Base-by-base conservation (phyloP, 1,140 invertebrate species). In the Megathymus violae region DNA sequence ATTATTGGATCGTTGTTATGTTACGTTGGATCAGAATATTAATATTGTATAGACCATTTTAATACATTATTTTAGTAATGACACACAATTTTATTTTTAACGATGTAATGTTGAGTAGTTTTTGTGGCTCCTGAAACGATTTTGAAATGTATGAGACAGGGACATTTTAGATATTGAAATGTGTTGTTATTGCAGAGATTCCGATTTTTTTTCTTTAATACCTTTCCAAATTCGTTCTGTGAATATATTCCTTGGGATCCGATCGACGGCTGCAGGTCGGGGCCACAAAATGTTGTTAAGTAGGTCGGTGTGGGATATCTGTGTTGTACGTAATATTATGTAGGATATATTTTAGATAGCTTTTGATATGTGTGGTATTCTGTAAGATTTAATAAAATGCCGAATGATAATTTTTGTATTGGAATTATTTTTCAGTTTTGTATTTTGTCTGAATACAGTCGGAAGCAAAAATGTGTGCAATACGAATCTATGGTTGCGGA, bases 21-120 rank as follows among this genome's bases (percentile, higher is more conserved):
- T 61, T 13, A 63, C 52, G 67, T 56, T 61, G 62, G 60, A 58
- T 62, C 41, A 56, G 64, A 60, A 59, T 64, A 56, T 64, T 61
- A 25, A 61, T 50, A 54, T 62, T 59, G 46, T 56, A 41, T 56
- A 27, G 50, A 41, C 13, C 41, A 1, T 14, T 44, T 31, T 15
- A 14, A 41, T 14, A 14, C 19, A 22, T 22, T 22, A 22, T 36
- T 36, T 59, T n/a, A 47, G 54, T 36, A 11, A 46, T 48, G 13
- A 59, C 34, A 58, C 6, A 41, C 41, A 44, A 58, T 36, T 46
- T 44, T 58, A 31, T 22, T 25, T 36, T 44, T 13, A 58, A 41
- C 17, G 3, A 44, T 31, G 14, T 7, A 3, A 25, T 17, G 22
- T 31, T 44, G 0, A 34, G 44, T n/a, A 17, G 27, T 58, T 58